Evolutionary conservation across 2,113 vertebrate species (phyloP).

Genomic region (Laticauda colubrina): DNA sequence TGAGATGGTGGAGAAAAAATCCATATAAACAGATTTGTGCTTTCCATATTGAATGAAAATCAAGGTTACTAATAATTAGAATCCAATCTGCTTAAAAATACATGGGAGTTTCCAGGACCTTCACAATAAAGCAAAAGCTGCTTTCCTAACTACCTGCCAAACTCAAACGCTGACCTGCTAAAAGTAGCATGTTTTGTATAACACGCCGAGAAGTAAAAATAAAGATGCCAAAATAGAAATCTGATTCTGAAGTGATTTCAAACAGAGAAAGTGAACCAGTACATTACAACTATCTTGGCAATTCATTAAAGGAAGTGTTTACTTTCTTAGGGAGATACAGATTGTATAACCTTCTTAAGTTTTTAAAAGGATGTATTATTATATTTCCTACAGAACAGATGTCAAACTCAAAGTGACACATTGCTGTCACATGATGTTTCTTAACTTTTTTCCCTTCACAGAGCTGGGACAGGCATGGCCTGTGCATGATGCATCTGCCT

Average conservation of each 20-base stretch:
- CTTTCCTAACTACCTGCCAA: slow-evolving; percentile 14
- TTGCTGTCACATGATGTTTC: too few species aligned
- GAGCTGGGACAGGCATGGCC: too few species aligned
- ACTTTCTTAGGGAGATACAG: slow-evolving; percentile 44
- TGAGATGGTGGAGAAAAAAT: background rate
- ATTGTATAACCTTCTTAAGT: slow-evolving; percentile 33
- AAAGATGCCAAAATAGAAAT: slow-evolving; percentile 1
- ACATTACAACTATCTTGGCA: slow-evolving; percentile 44
- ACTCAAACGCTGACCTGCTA: slow-evolving; percentile 19
- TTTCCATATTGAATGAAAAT: background rate
- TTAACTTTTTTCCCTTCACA: too few species aligned
- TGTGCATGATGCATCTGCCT: too few species aligned
- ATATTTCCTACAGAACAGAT: background rate
- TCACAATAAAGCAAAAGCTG: slow-evolving; percentile 11
- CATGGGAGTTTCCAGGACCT: background rate
- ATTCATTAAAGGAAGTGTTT: slow-evolving; percentile 51
- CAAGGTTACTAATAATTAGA: background rate
- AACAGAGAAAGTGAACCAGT: slow-evolving; percentile 45
- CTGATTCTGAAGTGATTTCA: slow-evolving; percentile 27
- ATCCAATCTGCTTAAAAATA: background rate
- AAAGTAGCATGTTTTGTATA: slow-evolving; percentile 42
- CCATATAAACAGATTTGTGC: background rate
- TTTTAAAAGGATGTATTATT: background rate
- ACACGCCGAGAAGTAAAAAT: slow-evolving; percentile 27
- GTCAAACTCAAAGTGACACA: too few species aligned